Percentiles rank a stretch among this genome's conserved stretches.
These are phyloP conservation scores for Manis pentadactyla DNA, from an alignment of 2,797 vertebrate species.

Conservation along the genomic window DNA sequence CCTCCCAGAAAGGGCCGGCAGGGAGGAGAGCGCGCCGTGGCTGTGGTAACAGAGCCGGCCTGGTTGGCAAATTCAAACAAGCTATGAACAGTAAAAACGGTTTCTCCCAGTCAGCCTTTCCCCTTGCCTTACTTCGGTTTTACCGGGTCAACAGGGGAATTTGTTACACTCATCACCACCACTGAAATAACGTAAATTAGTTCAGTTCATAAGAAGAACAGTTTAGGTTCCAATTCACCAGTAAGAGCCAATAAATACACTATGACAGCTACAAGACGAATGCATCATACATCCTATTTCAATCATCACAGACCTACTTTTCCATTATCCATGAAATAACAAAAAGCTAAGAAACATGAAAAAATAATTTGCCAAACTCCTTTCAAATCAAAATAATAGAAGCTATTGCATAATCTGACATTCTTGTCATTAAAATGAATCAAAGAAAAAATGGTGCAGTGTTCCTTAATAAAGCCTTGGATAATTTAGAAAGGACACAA, in stretches of 20 bases:
- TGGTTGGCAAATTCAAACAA: too few species aligned
- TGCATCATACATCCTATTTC: not conserved
- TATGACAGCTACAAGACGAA: not conserved
- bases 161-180: not conserved
- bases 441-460: not conserved
- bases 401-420: not conserved
- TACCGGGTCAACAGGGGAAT: too few species aligned
- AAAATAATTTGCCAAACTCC: not conserved
- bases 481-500: not conserved
- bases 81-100: too few species aligned
- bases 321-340: not conserved
- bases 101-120: too few species aligned
- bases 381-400: not conserved
- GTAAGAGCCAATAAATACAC: not conserved
- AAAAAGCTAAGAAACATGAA: not conserved
- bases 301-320: not conserved
- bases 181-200: not conserved
- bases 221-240: not conserved
- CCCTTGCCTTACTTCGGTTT: too few species aligned
- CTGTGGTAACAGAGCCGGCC: too few species aligned
- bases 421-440: constrained; percentile 6
- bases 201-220: not conserved
- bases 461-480: not conserved
- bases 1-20: too few species aligned
- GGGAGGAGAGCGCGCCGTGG: too few species aligned